Percentiles rank a stretch among this genome's conserved stretches.
Evolutionary conservation across 2,113 vertebrate genomes (phyloP).

Genomic region (Cinclus mexicanus): DNA sequence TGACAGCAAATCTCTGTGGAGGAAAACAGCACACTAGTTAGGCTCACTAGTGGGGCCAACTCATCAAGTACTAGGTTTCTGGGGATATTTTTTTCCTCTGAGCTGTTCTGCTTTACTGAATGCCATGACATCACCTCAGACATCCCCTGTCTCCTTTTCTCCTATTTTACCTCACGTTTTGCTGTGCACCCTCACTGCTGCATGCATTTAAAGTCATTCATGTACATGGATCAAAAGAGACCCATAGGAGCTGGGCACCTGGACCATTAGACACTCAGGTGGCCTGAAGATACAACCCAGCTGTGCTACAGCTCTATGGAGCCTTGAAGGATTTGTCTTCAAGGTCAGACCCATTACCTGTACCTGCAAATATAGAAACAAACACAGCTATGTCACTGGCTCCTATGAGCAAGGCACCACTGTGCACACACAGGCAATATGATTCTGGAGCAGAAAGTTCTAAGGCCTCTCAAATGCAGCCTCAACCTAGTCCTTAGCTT

Average conservation of each 20-base stretch:
- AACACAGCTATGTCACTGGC: neutral
- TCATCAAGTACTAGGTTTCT: neutral
- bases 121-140: neutral
- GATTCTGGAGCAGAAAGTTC: neutral
- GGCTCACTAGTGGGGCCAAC: neutral
- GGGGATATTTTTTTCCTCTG: neutral
- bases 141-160: neutral
- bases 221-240: neutral
- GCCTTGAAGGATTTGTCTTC: neutral
- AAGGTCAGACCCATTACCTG: neutral
- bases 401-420: neutral
- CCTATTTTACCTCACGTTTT: neutral
- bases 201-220: neutral
- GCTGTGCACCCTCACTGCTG: neutral
- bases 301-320: neutral
- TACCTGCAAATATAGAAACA: neutral
- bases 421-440: neutral
- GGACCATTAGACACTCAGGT: neutral
- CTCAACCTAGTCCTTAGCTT: neutral
- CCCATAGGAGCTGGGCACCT: rapidly evolving
- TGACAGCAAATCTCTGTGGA: neutral
- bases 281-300: neutral
- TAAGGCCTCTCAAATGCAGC: neutral
- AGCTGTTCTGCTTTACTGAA: neutral
- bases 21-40: neutral